phyloP scores from a whole-genome alignment of 2,797 vertebrate species.

The Platalea minor region DNA sequence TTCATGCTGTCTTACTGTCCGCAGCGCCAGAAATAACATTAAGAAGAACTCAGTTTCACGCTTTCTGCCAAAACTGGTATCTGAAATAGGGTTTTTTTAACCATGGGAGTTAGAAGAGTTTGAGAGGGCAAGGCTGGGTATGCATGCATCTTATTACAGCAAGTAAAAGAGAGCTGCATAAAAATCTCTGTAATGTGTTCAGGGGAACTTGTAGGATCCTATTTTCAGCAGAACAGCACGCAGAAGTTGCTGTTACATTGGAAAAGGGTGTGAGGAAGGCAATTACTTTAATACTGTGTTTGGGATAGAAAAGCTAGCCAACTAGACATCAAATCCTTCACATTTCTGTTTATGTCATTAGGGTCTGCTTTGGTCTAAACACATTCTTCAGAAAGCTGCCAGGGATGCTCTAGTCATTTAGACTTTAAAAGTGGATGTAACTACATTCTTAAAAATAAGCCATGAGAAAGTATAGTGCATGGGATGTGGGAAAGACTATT shows the following conservation, averaged over 20 bases:
- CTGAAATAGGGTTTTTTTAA: not conserved
- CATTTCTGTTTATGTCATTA: constrained; percentile 34
- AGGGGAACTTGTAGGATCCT: not conserved
- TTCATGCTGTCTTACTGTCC: not conserved
- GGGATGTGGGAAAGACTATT: not conserved
- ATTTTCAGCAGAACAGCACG: not conserved
- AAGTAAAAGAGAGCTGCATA: not conserved
- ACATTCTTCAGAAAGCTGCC: not conserved
- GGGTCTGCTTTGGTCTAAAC: constrained; percentile 12
- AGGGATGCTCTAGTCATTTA: not conserved
- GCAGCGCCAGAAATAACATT: not conserved
- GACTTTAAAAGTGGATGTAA: not conserved
- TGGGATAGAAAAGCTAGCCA: constrained; percentile 14
- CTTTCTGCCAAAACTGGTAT: not conserved
- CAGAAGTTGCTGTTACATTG: not conserved
- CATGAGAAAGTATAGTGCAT: not conserved
- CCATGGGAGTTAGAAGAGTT: not conserved
- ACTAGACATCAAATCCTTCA: not conserved
- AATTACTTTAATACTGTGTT: constrained; percentile 21
- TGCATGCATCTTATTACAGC: not conserved
- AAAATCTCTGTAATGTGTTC: not conserved
- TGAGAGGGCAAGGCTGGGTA: not conserved
- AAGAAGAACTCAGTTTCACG: not conserved
- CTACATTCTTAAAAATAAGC: not conserved
- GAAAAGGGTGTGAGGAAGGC: not conserved